phyloP scores from a whole-genome alignment of 1,140 invertebrate species.

The Aphelenchoides fujianensis region DNA sequence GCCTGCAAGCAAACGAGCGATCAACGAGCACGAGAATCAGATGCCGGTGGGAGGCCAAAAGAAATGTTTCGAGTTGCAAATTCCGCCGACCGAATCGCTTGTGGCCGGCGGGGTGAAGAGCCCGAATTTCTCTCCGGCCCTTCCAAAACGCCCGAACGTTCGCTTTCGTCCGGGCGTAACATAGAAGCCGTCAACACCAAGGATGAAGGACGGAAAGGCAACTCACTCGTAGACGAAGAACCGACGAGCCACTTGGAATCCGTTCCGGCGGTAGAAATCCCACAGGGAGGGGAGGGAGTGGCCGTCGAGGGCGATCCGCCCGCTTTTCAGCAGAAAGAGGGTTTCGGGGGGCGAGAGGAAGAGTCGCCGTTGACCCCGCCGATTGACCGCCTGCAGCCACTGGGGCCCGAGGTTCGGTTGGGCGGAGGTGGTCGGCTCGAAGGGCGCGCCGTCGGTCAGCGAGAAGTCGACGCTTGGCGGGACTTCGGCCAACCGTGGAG shows the following conservation, averaged over 20 bases:
- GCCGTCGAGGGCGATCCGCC: not conserved
- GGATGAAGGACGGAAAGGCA: not conserved
- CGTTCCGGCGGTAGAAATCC: not conserved
- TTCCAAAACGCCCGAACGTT: not conserved
- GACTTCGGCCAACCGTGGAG: not conserved
- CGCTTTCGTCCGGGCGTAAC: not conserved
- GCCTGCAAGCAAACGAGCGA: slow-evolving; percentile 3
- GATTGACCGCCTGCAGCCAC: not conserved
- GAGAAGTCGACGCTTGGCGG: not conserved
- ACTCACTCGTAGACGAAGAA: slow-evolving; percentile 5
- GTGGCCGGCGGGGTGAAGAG: not conserved
- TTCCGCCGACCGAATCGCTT: not conserved
- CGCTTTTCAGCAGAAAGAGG: not conserved
- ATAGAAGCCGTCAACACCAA: not conserved
- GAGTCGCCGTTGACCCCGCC: not conserved
- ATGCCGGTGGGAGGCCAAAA: too few relatives aligned
- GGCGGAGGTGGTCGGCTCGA: not conserved
- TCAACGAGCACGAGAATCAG: not conserved
- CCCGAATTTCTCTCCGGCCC: not conserved
- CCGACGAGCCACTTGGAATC: not conserved
- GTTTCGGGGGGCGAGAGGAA: not conserved
- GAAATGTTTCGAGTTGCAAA: slow-evolving; percentile 9
- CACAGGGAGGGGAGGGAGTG: not conserved
- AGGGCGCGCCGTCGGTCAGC: not conserved
- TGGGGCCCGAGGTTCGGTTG: not conserved